Percentiles rank a stretch among this genome's conserved stretches.
Conservation (phyloP, 2,888 invertebrate genomes). For the Drosophila glabriapex region DNA sequence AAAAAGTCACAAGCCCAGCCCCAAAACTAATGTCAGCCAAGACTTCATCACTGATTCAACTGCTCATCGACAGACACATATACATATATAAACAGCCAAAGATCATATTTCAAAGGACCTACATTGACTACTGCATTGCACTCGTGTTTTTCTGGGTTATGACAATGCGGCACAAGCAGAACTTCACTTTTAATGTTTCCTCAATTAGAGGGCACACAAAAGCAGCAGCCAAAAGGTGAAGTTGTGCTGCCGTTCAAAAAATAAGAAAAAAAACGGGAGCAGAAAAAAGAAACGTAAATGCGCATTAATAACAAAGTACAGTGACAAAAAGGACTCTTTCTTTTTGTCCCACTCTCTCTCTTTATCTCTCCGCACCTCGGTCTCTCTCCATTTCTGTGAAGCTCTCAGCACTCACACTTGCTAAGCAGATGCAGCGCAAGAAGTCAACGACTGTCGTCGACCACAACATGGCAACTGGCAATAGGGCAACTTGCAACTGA, state of each 20-base stretch:
- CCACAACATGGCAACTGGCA: conserved; percentile 56
- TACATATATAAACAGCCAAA: background rate
- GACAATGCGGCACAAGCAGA: conserved; percentile 76
- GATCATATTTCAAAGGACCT: conserved; percentile 18
- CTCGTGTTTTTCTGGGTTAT: conserved; percentile 79
- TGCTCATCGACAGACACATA: background rate
- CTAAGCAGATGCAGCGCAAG: conserved; percentile 70
- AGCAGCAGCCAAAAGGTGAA: conserved; percentile 69
- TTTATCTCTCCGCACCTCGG: background rate
- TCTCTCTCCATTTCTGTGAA: background rate
- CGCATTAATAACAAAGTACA: conserved; percentile 77
- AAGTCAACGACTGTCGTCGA: conserved; percentile 71
- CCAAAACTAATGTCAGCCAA: conserved; percentile 43
- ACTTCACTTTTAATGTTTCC: conserved; percentile 81
- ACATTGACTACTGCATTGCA: conserved; percentile 69
- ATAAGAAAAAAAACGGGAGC: conserved; percentile 21
- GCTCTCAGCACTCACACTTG: conserved; percentile 35
- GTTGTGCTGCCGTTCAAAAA: conserved; percentile 36
- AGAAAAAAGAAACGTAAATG: conserved; percentile 64
- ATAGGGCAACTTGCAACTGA: conserved; percentile 24
- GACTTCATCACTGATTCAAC: conserved; percentile 51
- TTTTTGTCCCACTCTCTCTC: background rate
- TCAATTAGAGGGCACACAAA: conserved; percentile 78
- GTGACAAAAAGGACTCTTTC: conserved; percentile 9
- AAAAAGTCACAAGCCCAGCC: conserved; percentile 29